Conservation (phyloP, 2,113 vertebrate genomes). For the Taurulus bubalis region DNA sequence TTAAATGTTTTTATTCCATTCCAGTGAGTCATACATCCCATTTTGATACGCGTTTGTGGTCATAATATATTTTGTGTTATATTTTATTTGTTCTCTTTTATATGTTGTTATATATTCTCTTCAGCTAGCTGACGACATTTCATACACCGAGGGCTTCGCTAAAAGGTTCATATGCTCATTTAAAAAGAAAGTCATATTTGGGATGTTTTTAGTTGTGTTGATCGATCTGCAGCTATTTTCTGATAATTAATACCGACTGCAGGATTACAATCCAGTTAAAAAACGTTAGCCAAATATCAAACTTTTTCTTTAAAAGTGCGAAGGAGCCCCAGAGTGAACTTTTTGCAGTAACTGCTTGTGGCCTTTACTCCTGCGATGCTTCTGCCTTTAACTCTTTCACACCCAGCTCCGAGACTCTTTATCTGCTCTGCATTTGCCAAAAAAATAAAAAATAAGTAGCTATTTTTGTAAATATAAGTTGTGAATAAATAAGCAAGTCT, state of each 20-base stretch:
- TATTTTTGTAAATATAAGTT: slow-evolving; percentile 78
- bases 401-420: neutral
- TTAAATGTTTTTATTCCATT: slow-evolving; percentile 72
- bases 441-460: slow-evolving; percentile 31
- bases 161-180: slow-evolving; percentile 17
- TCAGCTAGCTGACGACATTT: slow-evolving; percentile 16
- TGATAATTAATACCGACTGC: neutral
- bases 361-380: neutral
- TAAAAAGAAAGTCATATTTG: neutral
- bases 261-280: neutral
- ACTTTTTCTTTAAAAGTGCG: neutral
- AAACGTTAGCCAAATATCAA: neutral
- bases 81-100: slow-evolving; percentile 59
- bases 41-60: slow-evolving; percentile 71
- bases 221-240: neutral
- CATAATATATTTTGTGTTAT: slow-evolving; percentile 39
- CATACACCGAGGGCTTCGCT: neutral
- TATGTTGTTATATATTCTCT: slow-evolving; percentile 55
- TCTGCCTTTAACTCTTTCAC: slow-evolving; percentile 27
- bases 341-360: neutral
- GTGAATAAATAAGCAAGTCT: slow-evolving; percentile 56
- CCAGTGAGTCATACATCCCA: slow-evolving; percentile 38
- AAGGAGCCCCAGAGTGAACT: slow-evolving; percentile 11
- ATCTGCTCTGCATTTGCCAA: slow-evolving; percentile 55
- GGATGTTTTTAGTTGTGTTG: neutral